These are phyloP conservation scores for Poecilia gillii DNA, from an alignment of 2,797 vertebrate species.

Conservation along the genomic window DNA sequence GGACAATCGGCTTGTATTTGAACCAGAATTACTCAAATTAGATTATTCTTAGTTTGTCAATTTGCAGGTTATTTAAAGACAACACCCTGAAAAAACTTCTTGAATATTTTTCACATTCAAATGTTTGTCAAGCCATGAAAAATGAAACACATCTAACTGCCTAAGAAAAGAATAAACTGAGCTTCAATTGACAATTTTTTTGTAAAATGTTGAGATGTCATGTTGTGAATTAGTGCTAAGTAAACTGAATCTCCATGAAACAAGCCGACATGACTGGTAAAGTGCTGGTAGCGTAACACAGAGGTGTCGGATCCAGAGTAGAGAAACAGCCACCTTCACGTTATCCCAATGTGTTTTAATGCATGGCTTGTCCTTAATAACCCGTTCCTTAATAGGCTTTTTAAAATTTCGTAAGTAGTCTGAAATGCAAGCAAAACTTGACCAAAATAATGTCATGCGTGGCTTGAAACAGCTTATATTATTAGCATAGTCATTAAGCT, in stretches of 20 bases:
- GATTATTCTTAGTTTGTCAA: neutral
- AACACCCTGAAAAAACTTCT: neutral
- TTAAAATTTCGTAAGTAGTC: constrained; percentile 44
- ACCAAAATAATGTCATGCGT: constrained; percentile 68
- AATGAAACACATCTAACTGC: neutral
- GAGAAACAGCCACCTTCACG: constrained; percentile 12
- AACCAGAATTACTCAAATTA: neutral
- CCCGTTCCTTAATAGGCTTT: constrained; percentile 52
- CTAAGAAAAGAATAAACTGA: neutral
- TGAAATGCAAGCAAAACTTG: constrained; percentile 52
- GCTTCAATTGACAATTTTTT: neutral
- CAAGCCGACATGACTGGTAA: constrained; percentile 23
- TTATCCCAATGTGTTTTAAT: constrained; percentile 60
- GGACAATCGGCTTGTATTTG: neutral
- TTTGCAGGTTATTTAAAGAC: neutral
- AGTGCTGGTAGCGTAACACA: constrained; percentile 13
- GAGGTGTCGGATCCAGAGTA: constrained; percentile 3
- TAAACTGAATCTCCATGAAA: neutral
- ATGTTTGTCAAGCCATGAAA: neutral
- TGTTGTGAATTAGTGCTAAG: neutral
- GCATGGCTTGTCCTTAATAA: constrained; percentile 72
- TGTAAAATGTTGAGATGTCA: neutral
- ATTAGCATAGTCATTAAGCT: constrained; percentile 57
- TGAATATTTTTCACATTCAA: neutral
- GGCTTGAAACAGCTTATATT: constrained; percentile 60